These are phyloP conservation scores for Anser cygnoides DNA, from an alignment of 2,113 vertebrate genomes.

Conservation along the genomic window DNA sequence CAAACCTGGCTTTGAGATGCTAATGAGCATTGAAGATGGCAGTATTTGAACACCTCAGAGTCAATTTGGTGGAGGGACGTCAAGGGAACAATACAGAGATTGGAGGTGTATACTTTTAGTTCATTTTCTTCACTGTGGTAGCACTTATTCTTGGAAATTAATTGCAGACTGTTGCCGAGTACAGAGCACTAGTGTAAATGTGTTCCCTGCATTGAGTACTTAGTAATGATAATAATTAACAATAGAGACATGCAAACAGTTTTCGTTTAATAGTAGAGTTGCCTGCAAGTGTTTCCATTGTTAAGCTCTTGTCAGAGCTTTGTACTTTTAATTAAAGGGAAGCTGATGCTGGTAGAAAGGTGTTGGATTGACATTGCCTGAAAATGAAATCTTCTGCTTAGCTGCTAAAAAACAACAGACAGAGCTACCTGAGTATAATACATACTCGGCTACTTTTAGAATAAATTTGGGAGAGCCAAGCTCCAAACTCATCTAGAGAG, in stretches of 20 bases:
- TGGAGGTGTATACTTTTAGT: not conserved
- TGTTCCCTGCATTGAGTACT: not conserved
- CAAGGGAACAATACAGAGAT: not conserved
- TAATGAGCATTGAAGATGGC: not conserved
- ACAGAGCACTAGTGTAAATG: not conserved
- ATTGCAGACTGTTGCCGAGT: not conserved
- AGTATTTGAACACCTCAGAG: not conserved
- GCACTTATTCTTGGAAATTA: not conserved
- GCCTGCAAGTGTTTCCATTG: not conserved
- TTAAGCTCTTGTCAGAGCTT: not conserved
- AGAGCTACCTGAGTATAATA: not conserved
- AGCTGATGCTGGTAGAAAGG: not conserved
- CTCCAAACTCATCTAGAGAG: not conserved
- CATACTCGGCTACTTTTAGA: not conserved
- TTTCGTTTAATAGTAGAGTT: not conserved
- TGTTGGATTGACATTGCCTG: not conserved
- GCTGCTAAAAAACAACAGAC: not conserved
- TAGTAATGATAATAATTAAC: not conserved
- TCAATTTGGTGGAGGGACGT: not conserved
- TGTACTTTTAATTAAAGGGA: slow-evolving; percentile 17
- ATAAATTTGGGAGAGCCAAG: not conserved
- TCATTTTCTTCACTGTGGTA: not conserved
- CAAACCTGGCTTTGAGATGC: not conserved
- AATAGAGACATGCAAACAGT: not conserved
- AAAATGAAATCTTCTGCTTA: not conserved